Evolutionary conservation across 2,797 vertebrate genomes (phyloP), one percentile per base, ranked within the genome.

Genomic region (Eulemur mongoz): DNA sequence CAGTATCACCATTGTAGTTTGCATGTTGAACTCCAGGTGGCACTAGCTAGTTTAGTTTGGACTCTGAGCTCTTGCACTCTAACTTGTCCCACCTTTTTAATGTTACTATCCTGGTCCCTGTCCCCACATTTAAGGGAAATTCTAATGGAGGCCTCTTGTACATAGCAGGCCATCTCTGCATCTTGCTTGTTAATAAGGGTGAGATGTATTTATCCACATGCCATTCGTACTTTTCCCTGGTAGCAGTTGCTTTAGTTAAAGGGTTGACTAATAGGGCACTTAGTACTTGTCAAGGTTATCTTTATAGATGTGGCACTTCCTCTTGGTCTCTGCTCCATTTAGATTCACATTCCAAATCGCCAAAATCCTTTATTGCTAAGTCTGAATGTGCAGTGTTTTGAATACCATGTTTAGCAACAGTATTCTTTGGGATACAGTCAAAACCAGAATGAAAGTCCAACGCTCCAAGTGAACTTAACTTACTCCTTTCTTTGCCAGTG

Each of bases 401-500:
- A 95, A 92, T 80, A 84, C n/a, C 45, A 13, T 79, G 67, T 95
- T 82, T 82, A 91, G 81, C 6, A 43, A 22, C 72, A 63, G 32
- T 93, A 35, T 95, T 94, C 50, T 89, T 67, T 89, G 94, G 57
- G 80, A 86, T 81, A 69, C 7, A 90, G 59, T 82, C 69, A 95
- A 78, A 92, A 93, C n/a, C 86, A 86, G 67, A 94, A 88, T 92
- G 73, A 82, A 2, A 96, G 82, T 63, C 32, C 40, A 83, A 35
- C 30, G 8, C 40, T 89, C 78, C 73, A 38, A 27, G 59, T 91
- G 65, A 96, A 84, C 52, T 76, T 97, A 94, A 95, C 57, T 25
- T 89, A 75, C 85, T 95, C 95, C 95, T 97, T 96, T 97, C 73
- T 95, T 97, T 94, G 96, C 91, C 86, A 96, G 65, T 96, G 48